A percentile compares a stretch with the other conserved stretches of the same genome.
These are phyloP conservation scores for Andricus curvator DNA, from an alignment of 2,888 invertebrate genomes.

Conservation along the genomic window DNA sequence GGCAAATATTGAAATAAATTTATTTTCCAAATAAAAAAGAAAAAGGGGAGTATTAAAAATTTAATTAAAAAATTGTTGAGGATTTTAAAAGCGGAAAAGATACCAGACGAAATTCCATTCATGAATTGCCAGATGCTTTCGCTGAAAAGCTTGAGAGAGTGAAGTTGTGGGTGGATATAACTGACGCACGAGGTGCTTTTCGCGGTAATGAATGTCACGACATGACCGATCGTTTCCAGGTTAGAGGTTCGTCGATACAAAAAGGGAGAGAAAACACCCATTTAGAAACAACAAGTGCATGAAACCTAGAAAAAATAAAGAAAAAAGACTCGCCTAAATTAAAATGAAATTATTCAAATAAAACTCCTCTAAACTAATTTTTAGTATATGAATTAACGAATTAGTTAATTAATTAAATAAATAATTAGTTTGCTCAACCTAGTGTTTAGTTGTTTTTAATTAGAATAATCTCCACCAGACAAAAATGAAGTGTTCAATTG, in stretches of 20 bases:
- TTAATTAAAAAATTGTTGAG: slow-evolving; percentile 9
- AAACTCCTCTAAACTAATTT: no score
- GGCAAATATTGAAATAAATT: no score
- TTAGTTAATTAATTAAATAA: no score
- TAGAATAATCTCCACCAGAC: no score
- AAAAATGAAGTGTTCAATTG: neutral
- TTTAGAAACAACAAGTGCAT: neutral
- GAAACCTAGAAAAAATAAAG: neutral
- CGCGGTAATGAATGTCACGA: slow-evolving; percentile 19
- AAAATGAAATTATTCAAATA: neutral
- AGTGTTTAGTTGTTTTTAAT: no score
- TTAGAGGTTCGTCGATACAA: slow-evolving; percentile 17
- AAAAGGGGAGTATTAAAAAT: neutral
- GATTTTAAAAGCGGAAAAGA: neutral
- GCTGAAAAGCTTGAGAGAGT: neutral
- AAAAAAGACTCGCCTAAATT: neutral
- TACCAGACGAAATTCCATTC: slow-evolving; percentile 9
- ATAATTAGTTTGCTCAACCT: no score
- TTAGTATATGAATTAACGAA: no score
- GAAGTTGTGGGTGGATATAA: slow-evolving; percentile 22
- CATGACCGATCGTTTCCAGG: slow-evolving; percentile 18
- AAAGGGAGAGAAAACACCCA: neutral
- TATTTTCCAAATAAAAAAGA: neutral
- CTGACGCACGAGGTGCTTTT: slow-evolving; percentile 16
- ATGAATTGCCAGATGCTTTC: slow-evolving; percentile 11